Evolutionary conservation across 1,140 invertebrate species (phyloP), one percentile per base, ranked within the genome.

Genomic region (Bombus waltoni): DNA sequence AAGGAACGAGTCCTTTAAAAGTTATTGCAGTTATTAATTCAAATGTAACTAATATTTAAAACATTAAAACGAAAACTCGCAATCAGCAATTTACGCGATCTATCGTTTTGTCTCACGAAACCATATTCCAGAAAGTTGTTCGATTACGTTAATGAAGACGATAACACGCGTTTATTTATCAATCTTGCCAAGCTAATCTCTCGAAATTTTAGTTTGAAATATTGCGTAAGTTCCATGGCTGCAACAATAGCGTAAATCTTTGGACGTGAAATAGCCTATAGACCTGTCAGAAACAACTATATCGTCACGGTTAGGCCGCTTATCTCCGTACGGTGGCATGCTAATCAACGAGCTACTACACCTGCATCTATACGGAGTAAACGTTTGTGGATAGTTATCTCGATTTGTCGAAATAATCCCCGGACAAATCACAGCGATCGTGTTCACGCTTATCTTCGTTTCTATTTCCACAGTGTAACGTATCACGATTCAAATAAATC

Each of bases 401-500:
- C 90, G 90, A 92, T 92, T 92, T 89, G 87, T 91, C 89, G 88
- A 86, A 92, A 91, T 92, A 92, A 92, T 92, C 91, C 92, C 70
- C 59, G 77, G 81, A 90, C 91, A 89, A 89, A 92, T 90, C 88
- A 81, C 80, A 32, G 62, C 44, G 59, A 35, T 79, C 40, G 53
- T 82, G 75, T 82, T 83, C 89, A 73, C 80, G 86, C 85, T 90
- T 77, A 77, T 72, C 83, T 85, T 85, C 81, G 87, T 88, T 84
- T 88, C 89, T 87, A 83, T 88, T 90, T 83, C 71, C 75, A 78
- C 38, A 25, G 70, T 5, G 25, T 15, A 71, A 25, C 35, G 2
- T 25, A 40, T 15, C 25, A 13, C 25, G 25, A 28, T 71, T 42
- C 70, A 53, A 28, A 42, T 15, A 25, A 28, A 71, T 70, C 68